These are phyloP conservation scores for Brachionus sp. DNA, from an alignment of 1,140 invertebrate genomes.

Conservation along the genomic window DNA sequence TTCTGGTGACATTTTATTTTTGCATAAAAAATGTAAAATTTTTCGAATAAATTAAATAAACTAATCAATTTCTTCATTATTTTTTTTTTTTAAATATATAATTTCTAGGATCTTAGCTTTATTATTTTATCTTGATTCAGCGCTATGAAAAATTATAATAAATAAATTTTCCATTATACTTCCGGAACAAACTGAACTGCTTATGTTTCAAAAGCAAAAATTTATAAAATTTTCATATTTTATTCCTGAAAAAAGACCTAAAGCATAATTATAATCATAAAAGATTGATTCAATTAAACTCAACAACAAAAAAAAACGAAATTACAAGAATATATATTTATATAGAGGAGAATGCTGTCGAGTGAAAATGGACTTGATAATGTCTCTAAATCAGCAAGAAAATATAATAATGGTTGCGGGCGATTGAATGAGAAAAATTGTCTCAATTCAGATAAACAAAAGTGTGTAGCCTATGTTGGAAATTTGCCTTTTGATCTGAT, in stretches of 20 bases:
- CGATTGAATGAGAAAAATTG: neutral
- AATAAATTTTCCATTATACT: neutral
- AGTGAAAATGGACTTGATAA: neutral
- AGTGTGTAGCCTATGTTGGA: neutral
- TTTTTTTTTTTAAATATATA: too few species aligned
- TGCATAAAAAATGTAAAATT: too few species aligned
- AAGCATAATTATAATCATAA: neutral
- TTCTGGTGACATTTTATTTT: too few species aligned
- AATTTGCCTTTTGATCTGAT: constrained; percentile 26
- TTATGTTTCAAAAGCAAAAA: neutral
- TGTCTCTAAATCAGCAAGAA: neutral
- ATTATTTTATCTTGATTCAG: too few species aligned
- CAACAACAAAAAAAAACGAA: neutral
- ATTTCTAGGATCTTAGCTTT: too few species aligned
- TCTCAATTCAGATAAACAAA: neutral
- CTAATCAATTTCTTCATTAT: too few species aligned
- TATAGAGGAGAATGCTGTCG: neutral
- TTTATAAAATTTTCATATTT: neutral
- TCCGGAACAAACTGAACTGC: neutral
- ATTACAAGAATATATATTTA: too few species aligned
- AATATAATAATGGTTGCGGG: neutral
- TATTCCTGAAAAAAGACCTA: neutral
- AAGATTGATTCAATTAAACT: neutral
- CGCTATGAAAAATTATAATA: neutral
- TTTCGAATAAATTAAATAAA: too few species aligned